Conservation (phyloP, 2,888 invertebrate species). For the Thelaira solivaga region DNA sequence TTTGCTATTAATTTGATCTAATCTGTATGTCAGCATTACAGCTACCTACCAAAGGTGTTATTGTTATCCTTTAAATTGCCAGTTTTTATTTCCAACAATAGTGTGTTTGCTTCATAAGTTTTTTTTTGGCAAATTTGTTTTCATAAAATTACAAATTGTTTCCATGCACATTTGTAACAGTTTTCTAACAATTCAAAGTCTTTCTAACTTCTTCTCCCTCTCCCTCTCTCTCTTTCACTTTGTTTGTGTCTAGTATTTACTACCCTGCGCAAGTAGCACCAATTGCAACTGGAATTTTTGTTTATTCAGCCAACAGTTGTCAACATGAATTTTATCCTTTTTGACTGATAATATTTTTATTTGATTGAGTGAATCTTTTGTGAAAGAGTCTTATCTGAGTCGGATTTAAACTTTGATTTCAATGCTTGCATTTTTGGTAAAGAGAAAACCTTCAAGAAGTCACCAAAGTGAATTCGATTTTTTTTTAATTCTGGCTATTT, state of each 20-base stretch:
- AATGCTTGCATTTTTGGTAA: constrained; percentile 7
- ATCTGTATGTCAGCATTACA: not conserved
- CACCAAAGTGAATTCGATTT: constrained; percentile 70
- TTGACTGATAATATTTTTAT: constrained; percentile 56
- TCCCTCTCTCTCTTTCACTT: no score
- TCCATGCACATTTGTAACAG: constrained; percentile 16
- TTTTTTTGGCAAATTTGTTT: constrained; percentile 55
- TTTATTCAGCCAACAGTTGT: constrained; percentile 55
- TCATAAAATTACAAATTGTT: constrained; percentile 27
- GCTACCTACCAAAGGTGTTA: not conserved
- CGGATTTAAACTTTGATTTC: constrained; percentile 28
- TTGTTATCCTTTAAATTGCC: constrained; percentile 8
- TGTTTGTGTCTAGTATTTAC: no score
- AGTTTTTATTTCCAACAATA: constrained; percentile 9
- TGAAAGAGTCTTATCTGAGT: constrained; percentile 41
- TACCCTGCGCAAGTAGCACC: not conserved
- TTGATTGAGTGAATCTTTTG: constrained; percentile 59
- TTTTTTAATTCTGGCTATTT: constrained; percentile 70
- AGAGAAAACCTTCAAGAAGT: constrained; percentile 69
- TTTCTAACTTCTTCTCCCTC: constrained; percentile 5
- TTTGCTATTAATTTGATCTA: constrained; percentile 9
- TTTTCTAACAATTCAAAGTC: not conserved
- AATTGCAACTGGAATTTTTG: constrained; percentile 39
- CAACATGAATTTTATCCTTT: constrained; percentile 40
- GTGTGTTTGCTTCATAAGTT: constrained; percentile 47